Base-by-base conservation (phyloP, 2,888 invertebrate genomes). In the Tanypteryx hageni region DNA sequence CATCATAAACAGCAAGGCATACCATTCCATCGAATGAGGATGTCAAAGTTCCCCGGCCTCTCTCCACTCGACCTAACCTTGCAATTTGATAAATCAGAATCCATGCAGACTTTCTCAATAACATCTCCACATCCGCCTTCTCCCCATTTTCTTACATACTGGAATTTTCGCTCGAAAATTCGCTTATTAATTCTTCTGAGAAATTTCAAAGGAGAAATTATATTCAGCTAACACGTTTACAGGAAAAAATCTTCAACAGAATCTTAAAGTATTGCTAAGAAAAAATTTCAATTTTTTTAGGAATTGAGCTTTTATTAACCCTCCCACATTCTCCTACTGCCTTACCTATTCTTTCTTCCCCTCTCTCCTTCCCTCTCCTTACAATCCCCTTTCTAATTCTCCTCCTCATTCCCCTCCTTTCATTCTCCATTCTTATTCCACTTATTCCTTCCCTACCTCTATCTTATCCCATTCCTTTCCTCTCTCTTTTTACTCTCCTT, bases 41-140 rank as follows among this genome's bases (percentile, higher is more conserved):
- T 61, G 27, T 61, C 27, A 61, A 16, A 61, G 61, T 86, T 61
- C 59, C 85, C 59, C 56, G n/a, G 56, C n/a, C 89, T 14, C 64
- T 59, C 86, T 10, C n/a, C n/a, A 57, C n/a, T 11, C 14, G 11
- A 16, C 86, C 14, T 27, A 11, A 14, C 59, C 64, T 44, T 61
- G 64, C 89, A 89, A n/a, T n/a, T n/a, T n/a, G n/a, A n/a, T n/a
- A n/a, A 89, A 89, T 89, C 89, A 89, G 89, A 68, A 44, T 22
- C 83, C 14, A 61, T 61, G 86, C 89, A 13, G 16, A 0, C 13
- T 14, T 0, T 27, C 86, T 31, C 86, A 59, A 61, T 61, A 10
- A 2, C 85, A 22, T 58, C 85, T 18, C 22, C 61, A 3, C 64
- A 10, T 44, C 3, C 76, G n/a, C 13, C 11, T 11, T 76, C n/a